phyloP scores from a whole-genome alignment of 2,888 invertebrate species.

The Meghimatium bilineatum region DNA sequence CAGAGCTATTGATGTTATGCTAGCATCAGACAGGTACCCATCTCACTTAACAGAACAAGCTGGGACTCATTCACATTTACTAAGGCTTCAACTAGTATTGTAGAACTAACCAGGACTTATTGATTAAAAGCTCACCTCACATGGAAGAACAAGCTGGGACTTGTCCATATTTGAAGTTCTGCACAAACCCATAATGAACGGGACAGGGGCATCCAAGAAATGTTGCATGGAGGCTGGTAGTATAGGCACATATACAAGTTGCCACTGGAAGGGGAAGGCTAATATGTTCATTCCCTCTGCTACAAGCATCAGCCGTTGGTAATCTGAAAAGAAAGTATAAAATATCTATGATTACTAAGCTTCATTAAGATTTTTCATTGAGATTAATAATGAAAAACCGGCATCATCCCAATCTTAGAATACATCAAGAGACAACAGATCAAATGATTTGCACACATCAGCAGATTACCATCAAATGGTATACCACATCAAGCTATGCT shows the following conservation, averaged over 20 bases:
- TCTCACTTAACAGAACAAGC: conserved; percentile 70
- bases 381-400: no score
- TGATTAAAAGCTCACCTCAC: conserved; percentile 63
- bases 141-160: conserved; percentile 66
- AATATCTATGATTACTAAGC: no score
- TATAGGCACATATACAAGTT: conserved; percentile 99
- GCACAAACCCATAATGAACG: conserved; percentile 96
- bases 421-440: no score
- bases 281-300: conserved; percentile 94
- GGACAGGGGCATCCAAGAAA: conserved; percentile 98
- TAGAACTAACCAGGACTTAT: neutral
- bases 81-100: neutral
- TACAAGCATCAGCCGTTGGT: conserved; percentile 95
- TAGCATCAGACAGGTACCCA: no score
- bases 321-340: conserved; percentile 81
- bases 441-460: no score
- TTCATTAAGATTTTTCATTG: no score
- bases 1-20: no score
- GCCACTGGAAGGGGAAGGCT: conserved; percentile 97
- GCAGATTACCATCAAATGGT: no score
- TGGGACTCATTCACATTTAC: conserved; percentile 63
- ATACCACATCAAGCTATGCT: no score
- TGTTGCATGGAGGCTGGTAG: conserved; percentile 88
- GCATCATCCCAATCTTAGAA: no score
- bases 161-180: conserved; percentile 67